Conservation (phyloP, 37 sponge, comb jelly and placozoan genomes). For the Hormiphora californensis region DNA sequence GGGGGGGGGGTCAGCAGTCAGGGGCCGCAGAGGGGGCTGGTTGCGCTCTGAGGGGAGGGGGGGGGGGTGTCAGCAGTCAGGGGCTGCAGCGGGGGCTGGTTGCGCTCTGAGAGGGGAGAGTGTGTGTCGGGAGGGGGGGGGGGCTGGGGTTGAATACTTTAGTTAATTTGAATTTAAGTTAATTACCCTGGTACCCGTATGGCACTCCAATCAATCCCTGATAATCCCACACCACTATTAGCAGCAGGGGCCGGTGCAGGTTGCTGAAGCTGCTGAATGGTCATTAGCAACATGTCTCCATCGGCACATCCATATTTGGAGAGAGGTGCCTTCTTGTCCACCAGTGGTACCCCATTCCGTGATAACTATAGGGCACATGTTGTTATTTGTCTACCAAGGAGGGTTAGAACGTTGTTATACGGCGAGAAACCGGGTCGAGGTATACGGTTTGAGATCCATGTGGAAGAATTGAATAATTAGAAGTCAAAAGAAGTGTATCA, state of each 20-base stretch:
- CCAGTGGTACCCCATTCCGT: background rate
- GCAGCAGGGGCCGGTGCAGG: background rate
- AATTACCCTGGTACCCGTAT: conserved; percentile 35
- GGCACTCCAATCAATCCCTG: conserved; percentile 26
- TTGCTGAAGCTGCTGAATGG: background rate
- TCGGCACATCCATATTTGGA: background rate
- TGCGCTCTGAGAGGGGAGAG: too few relatives aligned
- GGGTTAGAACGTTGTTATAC: too few relatives aligned
- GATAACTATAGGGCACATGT: conserved; percentile 43
- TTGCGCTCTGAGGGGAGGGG: too few relatives aligned
- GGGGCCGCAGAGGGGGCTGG: too few relatives aligned
- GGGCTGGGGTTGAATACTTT: background rate
- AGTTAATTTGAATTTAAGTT: background rate
- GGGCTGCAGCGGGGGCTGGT: too few relatives aligned
- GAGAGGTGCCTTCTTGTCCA: conserved; percentile 35
- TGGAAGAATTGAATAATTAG: too few relatives aligned
- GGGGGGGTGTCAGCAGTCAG: too few relatives aligned
- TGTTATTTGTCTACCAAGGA: too few relatives aligned
- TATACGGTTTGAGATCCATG: too few relatives aligned
- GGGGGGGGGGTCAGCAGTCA: too few relatives aligned
- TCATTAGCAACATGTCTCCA: conserved; percentile 46
- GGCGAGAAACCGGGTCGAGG: too few relatives aligned
- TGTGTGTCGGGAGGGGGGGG: background rate
- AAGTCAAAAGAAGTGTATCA: too few relatives aligned
- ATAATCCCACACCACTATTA: background rate